Base-by-base conservation (phyloP, 35 echinoderm and acorn worm genomes). In the Ophioderma brevispina region DNA sequence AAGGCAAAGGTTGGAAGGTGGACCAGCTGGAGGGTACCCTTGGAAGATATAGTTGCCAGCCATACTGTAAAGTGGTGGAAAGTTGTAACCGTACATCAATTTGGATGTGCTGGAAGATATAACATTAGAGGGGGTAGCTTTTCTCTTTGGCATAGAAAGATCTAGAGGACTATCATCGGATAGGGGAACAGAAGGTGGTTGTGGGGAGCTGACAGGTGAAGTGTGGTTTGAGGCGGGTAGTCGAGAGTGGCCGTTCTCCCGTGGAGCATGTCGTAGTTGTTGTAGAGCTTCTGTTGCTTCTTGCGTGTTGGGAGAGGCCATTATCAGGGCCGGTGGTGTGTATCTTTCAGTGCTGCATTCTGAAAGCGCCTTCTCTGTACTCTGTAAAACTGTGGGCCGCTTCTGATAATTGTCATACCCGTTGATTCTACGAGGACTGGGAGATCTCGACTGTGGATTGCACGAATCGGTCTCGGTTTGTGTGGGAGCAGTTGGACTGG, bases 31-130 rank as follows among this genome's bases (percentile, higher is more conserved):
- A 42, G 79, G 55, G 86, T 91, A 97, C 25, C 85, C 33, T 23
- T 85, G 90, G 56, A 92, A 64, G 59, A 94, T 85, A 59, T 82
- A 92, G 14, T 82, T 77, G 3, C 77, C 83, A 64, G 90, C 82
- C 37, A 90, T 80, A 0, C 89, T 84, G 78, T 93, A 98, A 11
- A 98, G 80, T 0, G 92, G 80, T 19, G 96, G 90, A 59, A 94
- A 98, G 41, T 98, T 98, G 77, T 88, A 94, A 35, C 92, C 92
- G 39, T 92, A 94, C 14, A 94, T 85, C 15, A 98, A 84, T 43
- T 94, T 91, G 2, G 89, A 86, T 37, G 36, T 87, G 1, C 37
- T 49, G 78, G 91, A 81, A 81, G 38, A 46, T 8, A 77, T 33
- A 55, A 76, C 35, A 55, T 77, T 84, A 39, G 78, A 31, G 84